These are phyloP conservation scores for Drosophila sordidula DNA, from an alignment of 2,888 invertebrate species.

Conservation along the genomic window DNA sequence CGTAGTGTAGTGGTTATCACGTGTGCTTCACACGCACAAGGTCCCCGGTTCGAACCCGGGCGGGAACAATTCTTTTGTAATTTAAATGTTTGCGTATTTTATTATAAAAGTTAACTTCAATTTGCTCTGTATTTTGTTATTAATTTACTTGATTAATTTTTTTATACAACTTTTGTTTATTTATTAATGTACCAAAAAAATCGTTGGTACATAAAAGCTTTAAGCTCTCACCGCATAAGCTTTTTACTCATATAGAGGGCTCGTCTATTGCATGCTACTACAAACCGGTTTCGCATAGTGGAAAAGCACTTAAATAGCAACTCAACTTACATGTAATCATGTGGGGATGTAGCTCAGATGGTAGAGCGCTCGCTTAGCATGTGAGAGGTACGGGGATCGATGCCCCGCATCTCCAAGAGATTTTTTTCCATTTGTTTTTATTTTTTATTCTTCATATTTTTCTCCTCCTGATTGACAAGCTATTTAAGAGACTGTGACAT, in stretches of 20 bases:
- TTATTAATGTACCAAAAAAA: background rate
- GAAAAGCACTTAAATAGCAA: background rate
- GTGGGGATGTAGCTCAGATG: conserved; percentile 85
- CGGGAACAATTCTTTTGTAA: conserved; percentile 72
- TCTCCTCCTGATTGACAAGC: conserved; percentile 32
- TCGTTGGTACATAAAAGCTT: conserved; percentile 6
- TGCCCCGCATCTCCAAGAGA: conserved; percentile 84
- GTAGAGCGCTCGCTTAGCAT: conserved; percentile 85
- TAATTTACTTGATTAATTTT: background rate
- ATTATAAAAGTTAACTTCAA: too few relatives aligned
- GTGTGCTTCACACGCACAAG: conserved; percentile 84
- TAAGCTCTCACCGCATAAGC: conserved; percentile 27
- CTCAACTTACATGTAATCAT: fast-evolving
- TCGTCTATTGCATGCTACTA: background rate
- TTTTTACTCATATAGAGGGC: conserved; percentile 8
- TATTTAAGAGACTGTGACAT: conserved; percentile 21
- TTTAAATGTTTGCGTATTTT: background rate
- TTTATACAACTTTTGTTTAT: background rate
- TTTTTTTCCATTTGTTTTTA: background rate
- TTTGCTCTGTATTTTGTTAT: background rate
- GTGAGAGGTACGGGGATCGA: conserved; percentile 85
- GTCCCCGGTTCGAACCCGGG: conserved; percentile 85
- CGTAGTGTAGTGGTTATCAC: conserved; percentile 85
- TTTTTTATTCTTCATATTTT: background rate
- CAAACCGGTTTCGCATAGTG: background rate